Conservation (phyloP, 23 tunicate species). For the Trididemnum nubilum region DNA sequence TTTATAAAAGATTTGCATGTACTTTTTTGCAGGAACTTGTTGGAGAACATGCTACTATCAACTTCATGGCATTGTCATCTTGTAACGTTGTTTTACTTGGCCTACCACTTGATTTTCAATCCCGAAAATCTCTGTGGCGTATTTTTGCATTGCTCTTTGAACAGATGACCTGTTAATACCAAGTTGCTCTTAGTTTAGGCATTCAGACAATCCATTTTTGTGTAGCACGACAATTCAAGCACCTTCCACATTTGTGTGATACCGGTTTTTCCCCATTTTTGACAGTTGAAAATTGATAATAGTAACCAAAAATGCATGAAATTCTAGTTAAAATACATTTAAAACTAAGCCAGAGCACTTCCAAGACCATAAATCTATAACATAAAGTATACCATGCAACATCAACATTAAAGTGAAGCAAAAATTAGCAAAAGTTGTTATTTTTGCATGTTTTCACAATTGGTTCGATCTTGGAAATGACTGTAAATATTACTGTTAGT, state of each 20-base stretch:
- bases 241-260: slow-evolving; percentile 26
- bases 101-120: slow-evolving; percentile 27
- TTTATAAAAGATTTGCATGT: slow-evolving; percentile 6
- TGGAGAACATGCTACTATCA: slow-evolving; percentile 26
- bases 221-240: slow-evolving; percentile 21
- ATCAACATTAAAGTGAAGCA: not conserved
- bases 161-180: slow-evolving; percentile 14
- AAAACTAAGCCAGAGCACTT: slow-evolving; percentile 17
- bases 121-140: not conserved
- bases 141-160: slow-evolving; percentile 26
- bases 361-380: slow-evolving; percentile 17
- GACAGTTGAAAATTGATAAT: slow-evolving; percentile 13
- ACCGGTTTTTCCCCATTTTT: slow-evolving; percentile 26
- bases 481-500: too few species aligned
- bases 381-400: slow-evolving; percentile 11
- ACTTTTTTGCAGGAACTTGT: slow-evolving; percentile 48
- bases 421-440: not conserved
- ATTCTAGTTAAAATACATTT: not conserved
- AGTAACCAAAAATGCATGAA: slow-evolving; percentile 4
- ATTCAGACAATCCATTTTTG: slow-evolving; percentile 31
- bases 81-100: slow-evolving; percentile 26
- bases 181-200: slow-evolving; percentile 12
- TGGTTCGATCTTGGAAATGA: too few species aligned
- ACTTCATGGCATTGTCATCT: slow-evolving; percentile 44
- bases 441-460: too few species aligned